Base-by-base conservation (phyloP, 2,888 invertebrate genomes). In the Machimus atricapillus region DNA sequence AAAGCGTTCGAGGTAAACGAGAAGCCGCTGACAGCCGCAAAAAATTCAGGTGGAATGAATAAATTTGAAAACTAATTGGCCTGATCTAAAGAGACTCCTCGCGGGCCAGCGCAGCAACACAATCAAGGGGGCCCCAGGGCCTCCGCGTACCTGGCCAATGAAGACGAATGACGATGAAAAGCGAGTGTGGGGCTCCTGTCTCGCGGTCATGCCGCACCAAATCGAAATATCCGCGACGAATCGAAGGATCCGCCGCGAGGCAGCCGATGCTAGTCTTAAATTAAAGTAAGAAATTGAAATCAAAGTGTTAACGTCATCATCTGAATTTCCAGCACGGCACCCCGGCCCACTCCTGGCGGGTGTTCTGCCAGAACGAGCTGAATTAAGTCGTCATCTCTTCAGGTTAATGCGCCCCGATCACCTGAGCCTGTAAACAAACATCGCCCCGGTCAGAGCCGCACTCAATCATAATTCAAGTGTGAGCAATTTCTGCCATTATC, bases 221-320 rank as follows among this genome's bases (percentile, higher is more conserved):
- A 74, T 85, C 37, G 86, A 88, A 88, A 88, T 88, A 87, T 87
- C 88, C 88, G 82, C 87, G 82, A 87, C 88, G 82, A 88, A 88
- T 88, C 82, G 86, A 88, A 88, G 87, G 86, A 82, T 58, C 52
- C 86, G 86, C 87, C 87, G 23, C 19, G 56, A 86, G 77, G 58
- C 40, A 86, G 58, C 52, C 78, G 77, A 40, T 56, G 58, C 52
- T 56, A 66, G 14, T 37, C 58, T 43, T 85, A 87, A 87, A 88
- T 87, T 88, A 88, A 88, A 88, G 87, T 77, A 77, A 31, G 56
- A 88, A 88, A 88, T 88, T 88, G 88, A 88, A 88, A 87, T 87
- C 86, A 76, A 86, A 88, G 81, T 88, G 87, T 82, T 87, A 88
- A 88, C 88, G 87, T 88, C 86, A 88, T 88, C 88, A 87, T 88